Conservation (phyloP, 2,888 invertebrate genomes). For the Celastrina argiolus region DNA sequence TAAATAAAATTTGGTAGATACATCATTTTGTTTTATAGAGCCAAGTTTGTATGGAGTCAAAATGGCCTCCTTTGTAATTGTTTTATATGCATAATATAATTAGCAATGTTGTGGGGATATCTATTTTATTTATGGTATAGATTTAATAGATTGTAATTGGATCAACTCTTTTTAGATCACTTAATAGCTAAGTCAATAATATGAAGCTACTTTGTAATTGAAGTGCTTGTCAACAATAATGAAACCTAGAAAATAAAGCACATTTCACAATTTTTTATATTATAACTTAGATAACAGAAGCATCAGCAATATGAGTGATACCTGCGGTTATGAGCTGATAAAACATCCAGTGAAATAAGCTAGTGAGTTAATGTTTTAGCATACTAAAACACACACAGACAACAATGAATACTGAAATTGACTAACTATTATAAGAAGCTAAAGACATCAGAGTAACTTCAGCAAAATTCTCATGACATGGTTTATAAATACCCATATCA, state of each 20-base stretch:
- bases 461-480: background rate
- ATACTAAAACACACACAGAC: background rate
- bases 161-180: background rate
- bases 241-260: slow-evolving; percentile 5
- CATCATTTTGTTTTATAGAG: background rate
- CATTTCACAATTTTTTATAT: background rate
- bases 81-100: background rate
- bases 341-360: background rate
- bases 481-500: background rate
- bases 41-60: background rate
- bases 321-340: no score
- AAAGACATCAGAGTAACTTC: slow-evolving; percentile 4
- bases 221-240: slow-evolving; percentile 2
- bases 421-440: slow-evolving; percentile 6
- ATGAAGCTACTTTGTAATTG: no score
- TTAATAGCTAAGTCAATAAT: background rate
- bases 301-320: background rate
- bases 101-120: background rate
- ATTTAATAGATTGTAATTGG: background rate
- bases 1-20: background rate
- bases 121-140: background rate
- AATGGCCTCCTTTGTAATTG: no score
- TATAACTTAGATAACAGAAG: background rate
- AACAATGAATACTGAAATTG: background rate
- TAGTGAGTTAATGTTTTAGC: background rate